Base-by-base conservation (phyloP, 2,888 invertebrate genomes). In the Pediacus dermestoides region DNA sequence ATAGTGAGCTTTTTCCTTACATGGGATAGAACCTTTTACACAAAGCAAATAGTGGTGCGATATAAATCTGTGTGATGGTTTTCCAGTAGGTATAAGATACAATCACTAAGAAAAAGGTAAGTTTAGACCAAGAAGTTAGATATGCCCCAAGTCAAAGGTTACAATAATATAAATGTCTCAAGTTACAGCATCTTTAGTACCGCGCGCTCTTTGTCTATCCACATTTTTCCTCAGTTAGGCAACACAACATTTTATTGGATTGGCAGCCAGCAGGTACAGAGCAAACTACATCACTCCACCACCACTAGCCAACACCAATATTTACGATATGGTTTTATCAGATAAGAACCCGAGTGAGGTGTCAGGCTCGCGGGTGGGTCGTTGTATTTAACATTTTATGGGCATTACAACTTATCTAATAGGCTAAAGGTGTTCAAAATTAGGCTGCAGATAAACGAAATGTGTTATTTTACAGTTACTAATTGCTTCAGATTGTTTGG, bases 361-460 rank as follows among this genome's bases (percentile, higher is more conserved):
- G 61, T 60, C 58, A 49, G 44, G 42, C 51, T 42, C 50, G 51
- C 58, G 55, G 60, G 60, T 60, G 60, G 62, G 56, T 50, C 45
- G 49, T 47, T 53, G 55, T 57, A 57, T 58, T 61, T 57, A 58
- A 58, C 55, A 41, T 55, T 60, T 60, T 58, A 61, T 57, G 49
- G 57, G 45, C 50, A 35, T 44, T 48, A 46, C 50, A 40, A 46
- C 47, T 41, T 47, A 42, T 54, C 58, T 58, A 60, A 58, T 59
- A 58, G 57, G 54, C 39, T 52, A 57, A 58, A 58, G 58, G 58
- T 58, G 58, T 60, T 55, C 48, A 42, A 50, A 58, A 60, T 58
- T 58, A 58, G 53, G 49, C 50, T 53, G 44, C 48, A 42, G 60
- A 60, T 58, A 60, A 57, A 47, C n/a, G 50, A 45, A 53, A 48